Evolutionary conservation across 2,797 vertebrate species (phyloP), one percentile per base, ranked within the genome.

Genomic region (Pyrocephalus nanus): DNA sequence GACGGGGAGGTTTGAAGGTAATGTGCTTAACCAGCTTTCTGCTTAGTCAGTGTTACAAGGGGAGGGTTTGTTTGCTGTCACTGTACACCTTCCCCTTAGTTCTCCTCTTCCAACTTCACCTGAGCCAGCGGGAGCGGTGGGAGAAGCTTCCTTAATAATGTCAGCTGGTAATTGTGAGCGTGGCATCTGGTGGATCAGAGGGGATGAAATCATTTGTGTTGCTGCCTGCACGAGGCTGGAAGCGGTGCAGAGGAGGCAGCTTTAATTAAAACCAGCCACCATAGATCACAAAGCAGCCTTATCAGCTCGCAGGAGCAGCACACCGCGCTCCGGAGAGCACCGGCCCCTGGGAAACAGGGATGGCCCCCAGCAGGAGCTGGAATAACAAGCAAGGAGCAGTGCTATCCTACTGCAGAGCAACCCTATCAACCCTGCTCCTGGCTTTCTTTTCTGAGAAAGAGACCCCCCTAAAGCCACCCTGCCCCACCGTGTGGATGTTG

Each of bases 261-360:
- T 88, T 90, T 96, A 93, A 96, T 96, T 96, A 94, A 92, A 97
- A 62, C 30, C 73, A 92, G 45, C 58, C 4, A 1, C 87, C 47
- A 51, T 23, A 80, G 89, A 76, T 90, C 89, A 81, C 58, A 76
- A 54, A 91, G 66, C 85, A 84, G 62, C 30, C 40, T 84, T 88
- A 84, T 72, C 79, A 73, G 18, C 50, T 65, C 34, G 36, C 76
- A 72, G 76, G 69, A 14, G 0, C 48, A 65, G 70, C 48, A 57
- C 12, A 8, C 43, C 0, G 0, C 5, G 62, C 70, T 90, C 38
- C 1, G 0, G 58, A 66, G 58, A 80, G 71, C 1, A 0, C 77
- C 0, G 3, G 55, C 55, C 42, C 38, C 73, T 27, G 45, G 60
- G 72, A 65, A 72, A 27, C 9, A 4, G 60, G 26, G 80, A 27